A percentile compares a stretch with the other conserved stretches of the same genome.
Evolutionary conservation across 2,888 invertebrate genomes (phyloP).

Genomic region (Cetonia aurata): DNA sequence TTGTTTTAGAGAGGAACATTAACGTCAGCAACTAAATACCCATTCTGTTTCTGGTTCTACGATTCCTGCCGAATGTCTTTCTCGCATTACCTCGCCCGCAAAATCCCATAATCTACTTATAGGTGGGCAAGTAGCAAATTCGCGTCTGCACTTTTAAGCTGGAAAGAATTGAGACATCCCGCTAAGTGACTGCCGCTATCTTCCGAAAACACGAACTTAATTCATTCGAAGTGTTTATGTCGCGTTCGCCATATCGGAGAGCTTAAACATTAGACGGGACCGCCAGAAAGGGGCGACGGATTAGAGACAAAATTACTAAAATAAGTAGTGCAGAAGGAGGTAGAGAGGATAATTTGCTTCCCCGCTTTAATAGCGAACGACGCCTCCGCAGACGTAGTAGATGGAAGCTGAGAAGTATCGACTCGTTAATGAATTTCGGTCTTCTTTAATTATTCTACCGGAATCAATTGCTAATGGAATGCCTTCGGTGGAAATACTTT

Average conservation of each 20-base stretch:
- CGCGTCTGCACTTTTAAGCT: not conserved
- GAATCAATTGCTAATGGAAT: too few relatives aligned
- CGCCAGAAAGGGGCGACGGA: constrained; percentile 13
- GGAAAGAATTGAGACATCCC: constrained; percentile 4
- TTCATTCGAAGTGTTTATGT: constrained; percentile 12
- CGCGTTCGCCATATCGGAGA: not conserved
- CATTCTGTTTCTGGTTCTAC: too few relatives aligned
- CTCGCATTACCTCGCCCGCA: too few relatives aligned
- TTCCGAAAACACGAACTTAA: constrained; percentile 14
- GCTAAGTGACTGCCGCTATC: not conserved
- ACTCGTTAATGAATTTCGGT: constrained; percentile 3
- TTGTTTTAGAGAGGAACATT: too few relatives aligned
- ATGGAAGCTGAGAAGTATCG: not conserved
- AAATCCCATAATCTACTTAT: not conserved
- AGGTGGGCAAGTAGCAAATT: not conserved
- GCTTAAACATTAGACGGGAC: constrained; percentile 3
- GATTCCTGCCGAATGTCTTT: too few relatives aligned
- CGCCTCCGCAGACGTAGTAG: not conserved
- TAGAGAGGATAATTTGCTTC: constrained; percentile 10
- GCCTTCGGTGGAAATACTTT: not conserved
- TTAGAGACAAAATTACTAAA: constrained; percentile 25
- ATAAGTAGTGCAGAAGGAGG: not conserved
- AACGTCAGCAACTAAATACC: too few relatives aligned
- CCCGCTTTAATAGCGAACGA: constrained; percentile 11
- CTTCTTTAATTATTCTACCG: not conserved